A percentile compares a stretch with the other conserved stretches of the same genome.
Evolutionary conservation across 2,113 vertebrate species (phyloP).

Genomic region (Manacus vitellinus): DNA sequence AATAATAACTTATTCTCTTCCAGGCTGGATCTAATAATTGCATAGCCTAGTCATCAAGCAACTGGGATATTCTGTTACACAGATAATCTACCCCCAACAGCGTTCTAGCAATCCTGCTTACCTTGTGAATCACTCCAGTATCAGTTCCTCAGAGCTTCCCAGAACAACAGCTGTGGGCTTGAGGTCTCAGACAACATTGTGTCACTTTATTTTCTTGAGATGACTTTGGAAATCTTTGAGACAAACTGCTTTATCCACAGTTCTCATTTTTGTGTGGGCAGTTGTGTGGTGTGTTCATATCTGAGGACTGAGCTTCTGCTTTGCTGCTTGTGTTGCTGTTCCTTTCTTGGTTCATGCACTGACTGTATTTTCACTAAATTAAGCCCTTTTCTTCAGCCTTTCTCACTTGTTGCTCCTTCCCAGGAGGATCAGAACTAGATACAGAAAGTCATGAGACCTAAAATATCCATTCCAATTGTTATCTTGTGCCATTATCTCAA

Average conservation of each 20-base stretch:
- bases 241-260: background rate
- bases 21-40: background rate
- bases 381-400: background rate
- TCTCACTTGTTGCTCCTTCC: background rate
- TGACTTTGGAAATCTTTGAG: background rate
- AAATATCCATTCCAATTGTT: background rate
- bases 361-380: background rate
- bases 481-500: background rate
- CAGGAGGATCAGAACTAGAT: background rate
- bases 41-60: background rate
- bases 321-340: background rate
- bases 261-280: background rate
- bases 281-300: background rate
- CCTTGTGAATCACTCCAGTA: background rate
- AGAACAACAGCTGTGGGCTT: background rate
- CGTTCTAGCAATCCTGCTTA: background rate
- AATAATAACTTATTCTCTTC: background rate
- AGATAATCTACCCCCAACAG: background rate
- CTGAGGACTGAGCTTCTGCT: background rate
- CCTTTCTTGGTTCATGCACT: background rate
- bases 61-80: background rate
- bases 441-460: background rate
- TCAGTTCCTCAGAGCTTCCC: conserved; percentile 31
- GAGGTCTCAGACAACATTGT: background rate
- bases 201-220: background rate